Percentiles rank a stretch among this genome's conserved stretches.
Evolutionary conservation across 2,797 vertebrate genomes (phyloP).

Genomic region (Tarsius wallacei): DNA sequence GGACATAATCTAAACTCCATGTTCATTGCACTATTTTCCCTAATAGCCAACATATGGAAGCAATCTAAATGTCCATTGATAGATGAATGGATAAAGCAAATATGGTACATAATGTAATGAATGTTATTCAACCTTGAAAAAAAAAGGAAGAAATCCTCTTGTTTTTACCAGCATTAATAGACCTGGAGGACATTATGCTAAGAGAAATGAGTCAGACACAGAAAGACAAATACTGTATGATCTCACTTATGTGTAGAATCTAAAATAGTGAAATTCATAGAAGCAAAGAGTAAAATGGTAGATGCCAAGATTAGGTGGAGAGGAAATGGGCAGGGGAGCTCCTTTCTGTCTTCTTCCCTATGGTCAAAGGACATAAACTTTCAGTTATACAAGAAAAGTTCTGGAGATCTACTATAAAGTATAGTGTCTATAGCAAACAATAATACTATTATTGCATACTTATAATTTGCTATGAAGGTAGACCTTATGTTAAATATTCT

Average conservation of each 20-base stretch:
- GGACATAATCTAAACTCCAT: too few relatives aligned
- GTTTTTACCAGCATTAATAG: background rate
- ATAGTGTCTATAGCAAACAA: background rate
- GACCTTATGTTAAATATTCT: background rate
- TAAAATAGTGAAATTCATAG: too few relatives aligned
- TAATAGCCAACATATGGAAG: too few relatives aligned
- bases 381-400: background rate
- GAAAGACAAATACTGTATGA: too few relatives aligned
- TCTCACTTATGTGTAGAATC: too few relatives aligned
- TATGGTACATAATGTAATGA: background rate
- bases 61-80: too few relatives aligned
- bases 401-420: background rate
- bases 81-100: too few relatives aligned
- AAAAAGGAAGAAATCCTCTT: background rate
- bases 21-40: too few relatives aligned
- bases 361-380: background rate
- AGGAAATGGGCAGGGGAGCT: background rate
- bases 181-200: background rate
- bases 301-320: background rate
- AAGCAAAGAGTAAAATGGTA: background rate
- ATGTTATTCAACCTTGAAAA: background rate
- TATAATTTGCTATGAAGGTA: background rate
- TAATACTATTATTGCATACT: background rate
- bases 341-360: background rate
- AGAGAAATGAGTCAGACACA: too few relatives aligned